phyloP scores from a whole-genome alignment of 2,888 invertebrate species.

The Cryptophagus acutangulus region DNA sequence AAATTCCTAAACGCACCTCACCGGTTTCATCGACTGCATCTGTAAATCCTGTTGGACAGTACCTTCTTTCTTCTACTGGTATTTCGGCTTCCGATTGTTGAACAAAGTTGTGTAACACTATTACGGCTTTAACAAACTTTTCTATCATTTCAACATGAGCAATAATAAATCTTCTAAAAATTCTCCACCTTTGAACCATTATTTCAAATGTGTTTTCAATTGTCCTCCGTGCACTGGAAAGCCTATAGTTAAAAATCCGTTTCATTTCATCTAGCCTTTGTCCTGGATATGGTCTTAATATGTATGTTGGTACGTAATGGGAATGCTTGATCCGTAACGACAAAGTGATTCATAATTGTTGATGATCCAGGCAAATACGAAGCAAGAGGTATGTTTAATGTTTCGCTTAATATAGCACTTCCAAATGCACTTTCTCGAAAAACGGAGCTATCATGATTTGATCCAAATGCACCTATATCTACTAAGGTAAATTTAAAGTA shows the following conservation, averaged over 20 bases:
- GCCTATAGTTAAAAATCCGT: slow-evolving; percentile 7
- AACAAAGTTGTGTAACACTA: slow-evolving; percentile 23
- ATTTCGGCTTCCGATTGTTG: slow-evolving; percentile 16
- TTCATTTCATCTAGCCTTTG: slow-evolving; percentile 7
- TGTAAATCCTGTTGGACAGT: slow-evolving; percentile 10
- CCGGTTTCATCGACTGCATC: slow-evolving; percentile 8
- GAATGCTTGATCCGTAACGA: slow-evolving; percentile 19
- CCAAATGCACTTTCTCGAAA: slow-evolving; percentile 19
- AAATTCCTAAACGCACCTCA: slow-evolving; percentile 1
- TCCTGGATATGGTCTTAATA: slow-evolving; percentile 13
- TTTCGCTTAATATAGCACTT: slow-evolving; percentile 8
- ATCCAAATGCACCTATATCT: slow-evolving; percentile 34
- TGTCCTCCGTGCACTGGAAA: slow-evolving; percentile 6
- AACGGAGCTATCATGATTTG: slow-evolving; percentile 32
- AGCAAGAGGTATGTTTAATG: slow-evolving; percentile 10
- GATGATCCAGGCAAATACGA: slow-evolving; percentile 6
- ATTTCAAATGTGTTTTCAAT: slow-evolving; percentile 13
- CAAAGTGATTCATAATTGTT: slow-evolving; percentile 7
- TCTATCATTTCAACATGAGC: slow-evolving; percentile 9
- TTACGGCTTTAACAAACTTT: slow-evolving; percentile 14
- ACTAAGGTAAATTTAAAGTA: slow-evolving; percentile 33
- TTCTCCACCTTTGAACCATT: slow-evolving; percentile 9
- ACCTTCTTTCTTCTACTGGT: slow-evolving; percentile 9
- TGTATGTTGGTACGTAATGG: slow-evolving; percentile 13
- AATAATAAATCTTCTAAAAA: slow-evolving; percentile 9